phyloP scores from a whole-genome alignment of 2,113 vertebrate genomes.

The Scophthalmus maximus region DNA sequence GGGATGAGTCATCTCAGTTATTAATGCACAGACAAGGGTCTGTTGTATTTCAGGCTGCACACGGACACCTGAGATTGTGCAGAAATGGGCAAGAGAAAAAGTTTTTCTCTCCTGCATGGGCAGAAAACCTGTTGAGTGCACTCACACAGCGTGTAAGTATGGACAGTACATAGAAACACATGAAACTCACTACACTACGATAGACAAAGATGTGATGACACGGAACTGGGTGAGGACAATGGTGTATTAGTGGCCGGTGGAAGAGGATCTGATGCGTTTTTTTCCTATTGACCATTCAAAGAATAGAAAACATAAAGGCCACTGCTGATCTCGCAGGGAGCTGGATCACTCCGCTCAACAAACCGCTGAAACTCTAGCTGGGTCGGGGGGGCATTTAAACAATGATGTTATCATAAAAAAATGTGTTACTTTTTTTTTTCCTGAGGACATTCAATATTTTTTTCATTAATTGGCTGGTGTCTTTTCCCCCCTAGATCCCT shows the following conservation, averaged over 20 bases:
- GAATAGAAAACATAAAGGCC: slow-evolving; percentile 12
- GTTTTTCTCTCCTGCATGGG: slow-evolving; percentile 10
- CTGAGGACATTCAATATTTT: slow-evolving; percentile 13
- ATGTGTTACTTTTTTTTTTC: slow-evolving; percentile 18
- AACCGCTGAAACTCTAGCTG: slow-evolving; percentile 10
- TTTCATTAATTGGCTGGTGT: slow-evolving; percentile 1
- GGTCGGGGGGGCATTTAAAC: too few species aligned
- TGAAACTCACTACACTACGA: slow-evolving; percentile 3
- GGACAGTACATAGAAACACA: background rate
- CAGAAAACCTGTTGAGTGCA: slow-evolving; percentile 5
- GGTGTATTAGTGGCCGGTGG: background rate
- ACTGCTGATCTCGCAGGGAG: slow-evolving; percentile 21
- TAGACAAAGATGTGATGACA: slow-evolving; percentile 35
- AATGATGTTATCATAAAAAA: slow-evolving; percentile 1
- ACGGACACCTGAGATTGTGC: slow-evolving; percentile 12
- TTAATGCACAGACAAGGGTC: background rate
- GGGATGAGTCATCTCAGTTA: background rate
- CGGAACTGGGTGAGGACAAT: slow-evolving; percentile 10
- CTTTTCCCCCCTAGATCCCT: background rate
- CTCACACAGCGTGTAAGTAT: background rate
- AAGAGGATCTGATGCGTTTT: slow-evolving; percentile 21
- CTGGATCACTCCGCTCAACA: slow-evolving; percentile 13
- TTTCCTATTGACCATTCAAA: slow-evolving; percentile 14
- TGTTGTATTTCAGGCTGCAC: background rate
- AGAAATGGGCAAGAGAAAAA: background rate